Evolutionary conservation across 2,888 invertebrate genomes (phyloP), one percentile per base, ranked within the genome.

Genomic region (Drosophila limbata): DNA sequence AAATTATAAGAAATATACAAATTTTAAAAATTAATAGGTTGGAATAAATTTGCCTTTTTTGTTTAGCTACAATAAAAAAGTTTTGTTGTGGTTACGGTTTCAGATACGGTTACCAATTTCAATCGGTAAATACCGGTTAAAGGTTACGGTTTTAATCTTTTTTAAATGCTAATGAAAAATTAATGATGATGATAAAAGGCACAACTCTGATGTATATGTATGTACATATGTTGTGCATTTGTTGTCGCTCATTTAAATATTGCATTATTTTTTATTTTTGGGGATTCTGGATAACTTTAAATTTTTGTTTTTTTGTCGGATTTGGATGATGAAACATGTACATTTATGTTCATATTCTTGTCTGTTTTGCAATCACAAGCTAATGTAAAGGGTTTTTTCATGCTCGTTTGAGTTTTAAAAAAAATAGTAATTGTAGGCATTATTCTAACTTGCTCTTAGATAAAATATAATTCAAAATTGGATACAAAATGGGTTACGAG

Each of bases 381-480:
- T 77, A 60, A 78, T 64, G 61, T 82, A 68, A 75, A 81, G 64
- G 55, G 81, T 63, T 42, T 72, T 40, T 65, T 59, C 48, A 42
- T 45, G 48, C 47, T 50, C 44, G 53, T 51, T 48, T 39, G 13
- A 35, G 45, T 48, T 17, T 37, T 8, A 35, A 39, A 57, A 60
- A 57, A 35, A 13, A 35, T n/a, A n/a, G 33, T 47, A 69, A 52
- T 56, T 52, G 40, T 60, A 65, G 59, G 74, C 69, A 53, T 75
- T 70, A 66, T 66, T 56, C 60, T 67, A 71, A 63, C 40, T 48
- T 57, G 61, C 62, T 61, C 56, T 48, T 51, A 25, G 44, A 51
- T 60, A 61, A 77, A 82, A 76, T 74, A 76, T 77, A 79, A 85
- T 77, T 85, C 71, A 88, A 84, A 84, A 88, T 84, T 37, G 82